phyloP scores from a whole-genome alignment of 1,140 invertebrate species.

The Penaeus japonicus region DNA sequence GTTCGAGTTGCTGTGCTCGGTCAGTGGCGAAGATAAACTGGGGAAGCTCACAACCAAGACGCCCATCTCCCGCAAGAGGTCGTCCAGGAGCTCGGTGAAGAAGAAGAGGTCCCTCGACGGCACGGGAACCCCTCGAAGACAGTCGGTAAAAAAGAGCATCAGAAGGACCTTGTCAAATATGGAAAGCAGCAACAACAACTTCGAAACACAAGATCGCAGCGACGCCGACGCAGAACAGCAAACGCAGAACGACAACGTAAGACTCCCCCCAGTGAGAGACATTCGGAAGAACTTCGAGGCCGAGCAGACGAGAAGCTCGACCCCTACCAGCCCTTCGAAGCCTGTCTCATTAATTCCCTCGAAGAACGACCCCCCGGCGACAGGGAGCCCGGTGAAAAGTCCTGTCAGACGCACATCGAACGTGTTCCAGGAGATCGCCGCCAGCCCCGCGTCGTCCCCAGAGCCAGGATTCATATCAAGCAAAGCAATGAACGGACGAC shows the following conservation, averaged over 20 bases:
- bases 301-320: neutral
- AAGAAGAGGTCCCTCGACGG: slow-evolving; percentile 27
- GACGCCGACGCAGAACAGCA: neutral
- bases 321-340: neutral
- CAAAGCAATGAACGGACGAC: slow-evolving; percentile 1
- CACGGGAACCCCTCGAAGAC: neutral
- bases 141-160: neutral
- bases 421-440: neutral
- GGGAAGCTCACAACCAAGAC: slow-evolving; percentile 39
- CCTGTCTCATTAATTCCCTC: neutral
- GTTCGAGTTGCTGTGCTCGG: slow-evolving; percentile 33
- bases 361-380: too few species aligned
- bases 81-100: neutral
- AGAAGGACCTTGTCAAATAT: neutral
- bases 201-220: neutral
- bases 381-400: neutral
- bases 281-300: neutral
- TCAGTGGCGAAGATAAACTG: slow-evolving; percentile 35
- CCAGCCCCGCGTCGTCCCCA: neutral
- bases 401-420: slow-evolving; percentile 25
- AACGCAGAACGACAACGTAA: neutral
- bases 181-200: neutral
- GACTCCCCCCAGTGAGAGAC: neutral
- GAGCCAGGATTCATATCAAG: slow-evolving; percentile 2
- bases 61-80: slow-evolving; percentile 31